Base-by-base conservation (phyloP, 2,113 vertebrate genomes). In the Hippocampus barbouri region DNA sequence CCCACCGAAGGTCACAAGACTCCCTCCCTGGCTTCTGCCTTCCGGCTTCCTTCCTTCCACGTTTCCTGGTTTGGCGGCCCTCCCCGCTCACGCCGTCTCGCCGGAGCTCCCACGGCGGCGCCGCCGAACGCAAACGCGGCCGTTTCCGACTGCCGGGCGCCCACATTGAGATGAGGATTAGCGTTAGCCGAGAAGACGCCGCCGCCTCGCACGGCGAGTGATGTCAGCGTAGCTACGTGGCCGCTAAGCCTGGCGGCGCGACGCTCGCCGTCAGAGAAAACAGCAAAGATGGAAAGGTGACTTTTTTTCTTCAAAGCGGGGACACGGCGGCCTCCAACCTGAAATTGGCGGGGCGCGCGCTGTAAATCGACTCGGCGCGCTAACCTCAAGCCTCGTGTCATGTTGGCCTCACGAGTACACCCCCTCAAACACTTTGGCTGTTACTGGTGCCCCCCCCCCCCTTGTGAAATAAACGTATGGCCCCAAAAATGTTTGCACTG, bases 1-100 rank as follows among this genome's bases (percentile, higher is more conserved):
- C 90, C 81, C 96, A 96, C 91, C 97, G 91, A 94, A 70, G 80
- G 70, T 78, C 82, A 18, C 72, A 2, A 27, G 66, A 5, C 73
- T 27, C 8, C 63, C 47, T 30, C 20, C 40, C 56, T 47, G 5
- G 65, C 38, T 16, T 15, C 56, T 47, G 5, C 59, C 38, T 16
- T 15, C 49, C 18, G 1, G 8, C 34, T 60, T 11, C n/a, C 23
- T 54, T 21, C 3, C 18, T 27, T 18, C 20, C 27, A 21, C 56
- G 8, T 66, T 43, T 59, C 4, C 30, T 34, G 0, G 30, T 30
- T 34, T 4, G 83, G 69, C 84, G 60, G 62, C 74, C 0, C 69
- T 82, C 70, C n/a, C 86, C 92, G 91, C 78, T 68, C 87, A 94
- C 70, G 90, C 89, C 5, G 83, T 89, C 83, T 89, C 90, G 5